Evolutionary conservation across 2,888 invertebrate genomes (phyloP).

Genomic region (Fissipunctia ypsillon): DNA sequence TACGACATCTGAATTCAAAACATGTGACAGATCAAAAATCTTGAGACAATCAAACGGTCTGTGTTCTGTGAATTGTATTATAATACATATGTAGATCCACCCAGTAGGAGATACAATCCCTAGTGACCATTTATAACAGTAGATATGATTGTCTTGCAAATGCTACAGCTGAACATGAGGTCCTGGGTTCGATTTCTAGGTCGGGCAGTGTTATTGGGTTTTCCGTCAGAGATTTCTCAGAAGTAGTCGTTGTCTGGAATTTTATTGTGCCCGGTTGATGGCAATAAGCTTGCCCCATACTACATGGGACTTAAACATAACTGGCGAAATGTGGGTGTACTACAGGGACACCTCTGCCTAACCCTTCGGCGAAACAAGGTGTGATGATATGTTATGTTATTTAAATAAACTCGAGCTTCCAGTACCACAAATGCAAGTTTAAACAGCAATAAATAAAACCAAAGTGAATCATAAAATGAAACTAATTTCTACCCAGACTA

Average conservation of each 20-base stretch:
- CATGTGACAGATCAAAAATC: neutral
- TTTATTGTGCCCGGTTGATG: neutral
- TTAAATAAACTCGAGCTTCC: neutral
- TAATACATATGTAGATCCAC: too few relatives aligned
- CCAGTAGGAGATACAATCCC: too few relatives aligned
- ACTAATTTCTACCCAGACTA: conserved; percentile 45
- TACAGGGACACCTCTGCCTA: neutral
- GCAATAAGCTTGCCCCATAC: neutral
- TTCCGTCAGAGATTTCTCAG: neutral
- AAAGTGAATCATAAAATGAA: conserved; percentile 47
- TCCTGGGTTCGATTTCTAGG: too few relatives aligned
- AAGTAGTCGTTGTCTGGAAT: neutral
- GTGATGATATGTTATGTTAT: neutral
- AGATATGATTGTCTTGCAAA: neutral
- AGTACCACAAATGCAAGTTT: neutral
- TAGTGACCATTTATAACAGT: neutral
- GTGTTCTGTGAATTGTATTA: neutral
- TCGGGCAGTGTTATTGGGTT: neutral
- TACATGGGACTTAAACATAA: neutral
- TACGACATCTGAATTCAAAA: neutral
- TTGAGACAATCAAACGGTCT: neutral
- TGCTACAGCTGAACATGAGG: neutral
- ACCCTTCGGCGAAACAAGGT: too few relatives aligned
- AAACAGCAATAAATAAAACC: conserved; percentile 32
- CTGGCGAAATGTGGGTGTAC: neutral